Evolutionary conservation across 2,888 invertebrate genomes (phyloP).

Genomic region (Brachypalpus laphriformis): DNA sequence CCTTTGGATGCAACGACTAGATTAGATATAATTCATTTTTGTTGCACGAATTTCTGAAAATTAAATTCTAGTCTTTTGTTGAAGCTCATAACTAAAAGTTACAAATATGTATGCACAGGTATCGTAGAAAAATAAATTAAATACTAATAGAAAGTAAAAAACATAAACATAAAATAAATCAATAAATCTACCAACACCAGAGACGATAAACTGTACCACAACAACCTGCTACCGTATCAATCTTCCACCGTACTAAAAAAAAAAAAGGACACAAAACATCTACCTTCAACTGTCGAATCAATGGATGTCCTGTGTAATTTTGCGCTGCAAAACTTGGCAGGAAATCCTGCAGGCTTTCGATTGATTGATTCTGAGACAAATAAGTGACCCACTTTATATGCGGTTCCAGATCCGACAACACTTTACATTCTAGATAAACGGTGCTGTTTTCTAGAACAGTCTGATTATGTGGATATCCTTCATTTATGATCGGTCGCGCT

Average conservation of each 20-base stretch:
- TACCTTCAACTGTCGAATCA: constrained; percentile 64
- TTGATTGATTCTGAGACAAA: constrained; percentile 76
- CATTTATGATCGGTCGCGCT: constrained; percentile 92
- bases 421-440: constrained; percentile 90
- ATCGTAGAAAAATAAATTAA: not conserved
- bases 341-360: constrained; percentile 75
- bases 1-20: no score
- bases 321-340: constrained; percentile 58
- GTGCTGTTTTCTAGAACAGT: constrained; percentile 90
- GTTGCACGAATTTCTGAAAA: no score
- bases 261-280: not conserved
- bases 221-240: constrained; percentile 8
- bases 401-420: constrained; percentile 92
- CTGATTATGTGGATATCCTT: constrained; percentile 91
- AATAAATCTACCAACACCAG: constrained; percentile 56
- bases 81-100: no score
- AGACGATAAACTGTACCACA: not conserved
- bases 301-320: constrained; percentile 32
- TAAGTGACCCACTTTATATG: constrained; percentile 90
- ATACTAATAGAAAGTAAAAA: not conserved
- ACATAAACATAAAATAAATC: not conserved
- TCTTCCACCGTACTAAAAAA: constrained; percentile 18
- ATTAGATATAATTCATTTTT: no score
- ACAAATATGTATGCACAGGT: no score
- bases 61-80: no score